phyloP scores from a whole-genome alignment of 1,140 invertebrate genomes.

The Littorina saxatilis region DNA sequence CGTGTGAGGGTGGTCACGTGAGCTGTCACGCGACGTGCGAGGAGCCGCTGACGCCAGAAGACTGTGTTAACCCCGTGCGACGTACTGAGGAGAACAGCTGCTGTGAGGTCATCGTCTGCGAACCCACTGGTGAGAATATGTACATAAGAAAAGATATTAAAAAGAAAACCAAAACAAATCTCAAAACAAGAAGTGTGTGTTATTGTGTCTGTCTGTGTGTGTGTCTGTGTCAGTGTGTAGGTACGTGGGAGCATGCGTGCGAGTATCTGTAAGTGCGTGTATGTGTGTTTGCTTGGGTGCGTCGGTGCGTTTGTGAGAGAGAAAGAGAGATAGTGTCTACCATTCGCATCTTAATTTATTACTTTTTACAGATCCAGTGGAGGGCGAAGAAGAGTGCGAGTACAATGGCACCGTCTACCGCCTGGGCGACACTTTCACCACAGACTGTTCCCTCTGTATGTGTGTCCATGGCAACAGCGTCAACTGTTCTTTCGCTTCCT shows the following conservation, averaged over 20 bases:
- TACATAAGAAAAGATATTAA: too few relatives aligned
- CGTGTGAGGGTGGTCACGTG: slow-evolving; percentile 31
- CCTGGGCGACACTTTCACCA: slow-evolving; percentile 31
- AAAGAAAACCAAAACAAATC: too few relatives aligned
- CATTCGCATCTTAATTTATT: too few relatives aligned
- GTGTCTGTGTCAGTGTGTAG: too few relatives aligned
- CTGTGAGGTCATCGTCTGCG: background rate
- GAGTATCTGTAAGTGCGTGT: too few relatives aligned
- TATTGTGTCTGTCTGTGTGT: too few relatives aligned
- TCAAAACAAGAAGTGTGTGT: too few relatives aligned
- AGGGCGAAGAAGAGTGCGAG: slow-evolving; percentile 23
- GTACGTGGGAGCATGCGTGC: too few relatives aligned
- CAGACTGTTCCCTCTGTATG: slow-evolving; percentile 43
- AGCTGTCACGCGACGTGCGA: slow-evolving; percentile 29
- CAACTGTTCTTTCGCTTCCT: slow-evolving; percentile 32
- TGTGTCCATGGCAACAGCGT: slow-evolving; percentile 30
- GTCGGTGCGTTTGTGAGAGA: too few relatives aligned
- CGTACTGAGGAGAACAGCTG: background rate
- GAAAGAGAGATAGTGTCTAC: too few relatives aligned
- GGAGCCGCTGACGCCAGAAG: slow-evolving; percentile 30
- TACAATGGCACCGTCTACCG: slow-evolving; percentile 35
- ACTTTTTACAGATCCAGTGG: background rate
- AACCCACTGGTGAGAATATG: background rate
- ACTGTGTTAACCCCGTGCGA: slow-evolving; percentile 20
- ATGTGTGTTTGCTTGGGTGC: too few relatives aligned